These are phyloP conservation scores for Denticeps clupeoides DNA, from an alignment of 2,797 vertebrate genomes.

Conservation along the genomic window DNA sequence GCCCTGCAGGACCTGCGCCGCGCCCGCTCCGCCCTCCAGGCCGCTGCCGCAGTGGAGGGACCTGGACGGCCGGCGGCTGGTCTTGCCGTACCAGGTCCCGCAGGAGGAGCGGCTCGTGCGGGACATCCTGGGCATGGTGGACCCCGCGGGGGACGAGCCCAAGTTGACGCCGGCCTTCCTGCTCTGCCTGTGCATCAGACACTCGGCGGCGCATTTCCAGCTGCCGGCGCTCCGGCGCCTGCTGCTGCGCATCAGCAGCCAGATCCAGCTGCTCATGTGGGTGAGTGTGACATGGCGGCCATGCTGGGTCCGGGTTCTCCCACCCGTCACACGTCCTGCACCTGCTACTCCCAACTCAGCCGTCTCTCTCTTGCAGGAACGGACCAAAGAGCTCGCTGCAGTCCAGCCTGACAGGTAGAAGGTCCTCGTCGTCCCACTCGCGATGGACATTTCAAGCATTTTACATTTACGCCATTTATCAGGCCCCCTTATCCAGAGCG, in stretches of 20 bases:
- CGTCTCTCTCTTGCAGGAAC: constrained; percentile 55
- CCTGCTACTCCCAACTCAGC: too few relatives aligned
- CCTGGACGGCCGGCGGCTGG: constrained; percentile 39
- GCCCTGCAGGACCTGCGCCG: constrained; percentile 43
- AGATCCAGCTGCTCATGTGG: constrained; percentile 57
- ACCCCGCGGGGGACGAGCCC: constrained; percentile 38
- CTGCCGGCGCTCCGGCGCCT: constrained; percentile 50
- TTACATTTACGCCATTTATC: too few relatives aligned
- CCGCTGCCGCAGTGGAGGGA: constrained; percentile 39
- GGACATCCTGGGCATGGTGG: constrained; percentile 43
- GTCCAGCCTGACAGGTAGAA: constrained; percentile 61
- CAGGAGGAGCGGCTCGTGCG: constrained; percentile 57
- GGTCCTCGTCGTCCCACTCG: constrained; percentile 7
- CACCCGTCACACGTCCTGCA: too few relatives aligned
- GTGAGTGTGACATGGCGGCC: constrained; percentile 50
- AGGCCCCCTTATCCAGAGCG: too few relatives aligned
- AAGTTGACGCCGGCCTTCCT: constrained; percentile 60
- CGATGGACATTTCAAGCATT: constrained; percentile 1
- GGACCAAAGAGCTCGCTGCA: constrained; percentile 59
- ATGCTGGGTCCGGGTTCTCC: too few relatives aligned
- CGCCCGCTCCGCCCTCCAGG: too few relatives aligned
- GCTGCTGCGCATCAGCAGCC: constrained; percentile 50
- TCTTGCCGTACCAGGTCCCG: constrained; percentile 43
- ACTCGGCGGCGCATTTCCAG: constrained; percentile 46
- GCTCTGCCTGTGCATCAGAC: constrained; percentile 59